A percentile compares a stretch with the other conserved stretches of the same genome.
Evolutionary conservation across 2,888 invertebrate genomes (phyloP).

Genomic region (Cylloceria caligata): DNA sequence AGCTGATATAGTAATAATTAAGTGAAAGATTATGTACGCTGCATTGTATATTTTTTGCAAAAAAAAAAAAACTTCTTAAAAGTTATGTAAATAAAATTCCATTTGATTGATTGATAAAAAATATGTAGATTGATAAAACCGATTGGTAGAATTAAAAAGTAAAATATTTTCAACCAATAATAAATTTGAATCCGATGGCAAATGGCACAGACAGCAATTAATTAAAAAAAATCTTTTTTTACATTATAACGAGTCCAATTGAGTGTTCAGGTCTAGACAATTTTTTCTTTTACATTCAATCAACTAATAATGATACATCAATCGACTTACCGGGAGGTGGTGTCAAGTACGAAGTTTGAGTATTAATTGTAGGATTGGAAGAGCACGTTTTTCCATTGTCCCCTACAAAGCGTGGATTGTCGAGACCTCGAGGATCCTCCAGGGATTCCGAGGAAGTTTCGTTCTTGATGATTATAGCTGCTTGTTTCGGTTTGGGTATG

Average conservation of each 20-base stretch:
- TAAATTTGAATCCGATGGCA: too few species aligned
- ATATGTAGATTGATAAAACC: too few species aligned
- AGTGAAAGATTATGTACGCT: too few species aligned
- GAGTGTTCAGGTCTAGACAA: neutral
- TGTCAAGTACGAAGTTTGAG: constrained; percentile 67
- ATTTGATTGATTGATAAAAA: too few species aligned
- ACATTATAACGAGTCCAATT: neutral
- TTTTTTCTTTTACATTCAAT: neutral
- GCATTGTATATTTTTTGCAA: too few species aligned
- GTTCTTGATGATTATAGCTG: constrained; percentile 66
- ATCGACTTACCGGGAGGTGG: constrained; percentile 68
- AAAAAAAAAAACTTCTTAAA: too few species aligned
- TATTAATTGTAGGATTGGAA: constrained; percentile 71
- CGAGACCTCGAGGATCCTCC: constrained; percentile 78
- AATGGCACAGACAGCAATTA: too few species aligned
- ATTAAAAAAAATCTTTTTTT: too few species aligned
- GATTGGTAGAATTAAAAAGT: too few species aligned
- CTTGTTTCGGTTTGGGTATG: constrained; percentile 47
- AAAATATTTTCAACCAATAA: too few species aligned
- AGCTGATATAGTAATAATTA: too few species aligned
- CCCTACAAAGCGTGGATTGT: constrained; percentile 78
- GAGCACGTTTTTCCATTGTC: constrained; percentile 73
- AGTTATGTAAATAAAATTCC: too few species aligned
- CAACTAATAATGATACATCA: constrained; percentile 6
- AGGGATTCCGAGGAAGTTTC: constrained; percentile 78